Evolutionary conservation across 1,140 invertebrate genomes (phyloP).

Genomic region (Dendroctonus ponderosae): DNA sequence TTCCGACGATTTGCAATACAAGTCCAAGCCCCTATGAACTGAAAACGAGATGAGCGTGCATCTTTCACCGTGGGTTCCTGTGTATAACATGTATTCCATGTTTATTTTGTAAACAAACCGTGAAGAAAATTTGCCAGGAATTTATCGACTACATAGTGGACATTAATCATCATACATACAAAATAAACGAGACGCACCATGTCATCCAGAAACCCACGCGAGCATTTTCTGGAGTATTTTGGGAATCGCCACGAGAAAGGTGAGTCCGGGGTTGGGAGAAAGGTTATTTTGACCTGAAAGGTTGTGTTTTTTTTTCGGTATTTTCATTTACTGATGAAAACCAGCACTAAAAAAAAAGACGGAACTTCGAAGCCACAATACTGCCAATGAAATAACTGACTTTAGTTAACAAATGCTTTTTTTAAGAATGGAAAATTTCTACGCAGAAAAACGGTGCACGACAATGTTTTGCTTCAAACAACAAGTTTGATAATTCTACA

Average conservation of each 20-base stretch:
- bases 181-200: neutral
- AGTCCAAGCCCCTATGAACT: too few species aligned
- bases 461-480: too few species aligned
- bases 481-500: too few species aligned
- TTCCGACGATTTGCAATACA: too few species aligned
- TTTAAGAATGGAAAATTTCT: too few species aligned
- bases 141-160: neutral
- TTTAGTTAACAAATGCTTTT: too few species aligned
- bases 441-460: too few species aligned
- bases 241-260: conserved; percentile 17
- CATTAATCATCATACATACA: conserved; percentile 1
- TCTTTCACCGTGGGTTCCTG: neutral
- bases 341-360: too few species aligned
- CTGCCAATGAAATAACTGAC: too few species aligned
- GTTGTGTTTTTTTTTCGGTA: neutral
- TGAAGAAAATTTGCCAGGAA: conserved; percentile 1
- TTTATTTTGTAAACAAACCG: neutral
- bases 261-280: conserved; percentile 15
- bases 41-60: too few species aligned
- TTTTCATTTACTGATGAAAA: too few species aligned
- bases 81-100: neutral
- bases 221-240: conserved; percentile 10
- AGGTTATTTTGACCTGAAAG: conserved; percentile 4
- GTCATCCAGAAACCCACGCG: conserved; percentile 12
- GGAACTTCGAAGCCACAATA: too few species aligned